phyloP scores from a whole-genome alignment of 2,888 invertebrate species.

The Hypsopygia costalis region DNA sequence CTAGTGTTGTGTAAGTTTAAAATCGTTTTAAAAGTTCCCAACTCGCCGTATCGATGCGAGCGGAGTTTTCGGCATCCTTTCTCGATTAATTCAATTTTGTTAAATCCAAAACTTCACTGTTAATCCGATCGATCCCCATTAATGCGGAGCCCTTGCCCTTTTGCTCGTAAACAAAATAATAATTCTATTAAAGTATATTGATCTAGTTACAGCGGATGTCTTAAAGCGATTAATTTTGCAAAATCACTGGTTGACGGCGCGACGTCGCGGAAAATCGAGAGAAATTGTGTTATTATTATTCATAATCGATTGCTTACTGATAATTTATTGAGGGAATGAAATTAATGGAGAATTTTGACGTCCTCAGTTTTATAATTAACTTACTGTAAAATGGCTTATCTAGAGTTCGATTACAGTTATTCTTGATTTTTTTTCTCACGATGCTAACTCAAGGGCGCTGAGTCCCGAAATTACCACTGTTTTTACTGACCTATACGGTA shows the following conservation, averaged over 20 bases:
- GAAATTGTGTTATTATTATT: neutral
- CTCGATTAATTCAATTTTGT: conserved; percentile 68
- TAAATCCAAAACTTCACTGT: conserved; percentile 60
- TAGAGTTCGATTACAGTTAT: too few relatives aligned
- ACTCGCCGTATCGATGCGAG: conserved; percentile 23
- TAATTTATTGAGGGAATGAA: too few relatives aligned
- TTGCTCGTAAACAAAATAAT: conserved; percentile 53
- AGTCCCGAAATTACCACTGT: too few relatives aligned
- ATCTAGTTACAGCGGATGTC: conserved; percentile 43
- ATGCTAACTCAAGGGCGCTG: too few relatives aligned
- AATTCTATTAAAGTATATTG: conserved; percentile 70
- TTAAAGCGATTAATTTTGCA: conserved; percentile 7
- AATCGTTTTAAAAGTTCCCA: conserved; percentile 24
- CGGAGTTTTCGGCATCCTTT: conserved; percentile 31
- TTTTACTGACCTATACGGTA: too few relatives aligned
- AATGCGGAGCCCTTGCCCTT: conserved; percentile 36
- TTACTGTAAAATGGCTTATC: too few relatives aligned
- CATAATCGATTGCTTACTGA: too few relatives aligned
- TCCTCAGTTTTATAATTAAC: too few relatives aligned
- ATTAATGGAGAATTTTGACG: too few relatives aligned
- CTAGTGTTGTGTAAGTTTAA: conserved; percentile 20
- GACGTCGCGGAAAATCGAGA: conserved; percentile 1
- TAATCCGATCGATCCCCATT: conserved; percentile 68
- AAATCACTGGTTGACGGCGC: conserved; percentile 6
- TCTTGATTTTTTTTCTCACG: too few relatives aligned